These are phyloP conservation scores for Mastigias papua DNA, from an alignment of 30 jellyfish, hydroid and myxozoan genomes.

Conservation along the genomic window DNA sequence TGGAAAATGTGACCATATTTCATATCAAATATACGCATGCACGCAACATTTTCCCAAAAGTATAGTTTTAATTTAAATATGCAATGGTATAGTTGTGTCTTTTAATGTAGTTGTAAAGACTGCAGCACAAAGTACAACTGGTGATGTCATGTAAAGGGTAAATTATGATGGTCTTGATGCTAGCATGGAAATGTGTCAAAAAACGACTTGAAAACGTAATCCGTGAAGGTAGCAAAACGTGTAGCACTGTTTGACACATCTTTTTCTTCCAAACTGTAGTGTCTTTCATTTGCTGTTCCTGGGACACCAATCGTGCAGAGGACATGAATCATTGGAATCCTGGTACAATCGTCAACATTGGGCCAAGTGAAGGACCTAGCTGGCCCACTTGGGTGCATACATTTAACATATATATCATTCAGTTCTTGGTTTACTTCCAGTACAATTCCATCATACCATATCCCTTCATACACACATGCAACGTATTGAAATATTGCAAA, in stretches of 20 bases:
- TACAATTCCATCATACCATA: constrained; percentile 11
- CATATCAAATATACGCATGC: neutral
- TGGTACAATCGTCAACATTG: constrained; percentile 15
- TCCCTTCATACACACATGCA: constrained; percentile 32
- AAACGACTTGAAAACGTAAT: neutral
- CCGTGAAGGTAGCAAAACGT: neutral
- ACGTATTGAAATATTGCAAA: neutral
- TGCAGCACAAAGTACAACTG: neutral
- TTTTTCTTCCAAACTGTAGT: neutral
- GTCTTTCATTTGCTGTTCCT: constrained; percentile 10
- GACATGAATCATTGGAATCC: constrained; percentile 31
- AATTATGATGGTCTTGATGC: constrained; percentile 4
- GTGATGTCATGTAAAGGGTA: neutral
- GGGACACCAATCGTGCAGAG: constrained; percentile 32
- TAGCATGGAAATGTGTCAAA: neutral
- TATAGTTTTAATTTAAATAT: neutral
- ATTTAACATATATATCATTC: constrained; percentile 6
- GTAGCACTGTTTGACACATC: neutral
- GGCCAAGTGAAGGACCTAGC: constrained; percentile 24
- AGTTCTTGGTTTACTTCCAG: constrained; percentile 20
- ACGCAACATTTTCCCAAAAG: constrained; percentile 2
- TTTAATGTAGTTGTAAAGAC: too few species aligned
- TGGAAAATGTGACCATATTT: constrained; percentile 19
- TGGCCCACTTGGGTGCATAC: constrained; percentile 35
- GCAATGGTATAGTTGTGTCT: neutral